These are phyloP conservation scores for Drosophila peninsularis DNA, from an alignment of 2,888 invertebrate genomes.

Conservation along the genomic window DNA sequence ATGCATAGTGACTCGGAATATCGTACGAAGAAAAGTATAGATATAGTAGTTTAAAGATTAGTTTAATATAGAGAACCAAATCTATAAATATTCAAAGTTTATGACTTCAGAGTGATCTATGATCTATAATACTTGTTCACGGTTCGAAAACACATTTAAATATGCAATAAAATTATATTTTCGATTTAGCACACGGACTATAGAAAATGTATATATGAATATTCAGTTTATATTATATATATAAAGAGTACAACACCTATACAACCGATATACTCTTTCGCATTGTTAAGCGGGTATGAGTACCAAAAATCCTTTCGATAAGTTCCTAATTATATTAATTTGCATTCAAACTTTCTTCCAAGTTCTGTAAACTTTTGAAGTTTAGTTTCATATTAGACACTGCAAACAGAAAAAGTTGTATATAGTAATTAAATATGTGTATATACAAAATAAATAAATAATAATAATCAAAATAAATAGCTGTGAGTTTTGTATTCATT, in stretches of 20 bases:
- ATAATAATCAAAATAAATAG: too few relatives aligned
- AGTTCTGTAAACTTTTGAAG: background rate
- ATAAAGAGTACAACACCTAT: too few relatives aligned
- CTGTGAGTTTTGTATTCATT: slow-evolving; percentile 50
- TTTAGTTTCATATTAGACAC: background rate
- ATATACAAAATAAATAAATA: too few relatives aligned
- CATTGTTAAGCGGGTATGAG: background rate
- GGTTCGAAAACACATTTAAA: background rate
- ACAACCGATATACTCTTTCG: too few relatives aligned
- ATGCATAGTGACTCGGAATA: background rate
- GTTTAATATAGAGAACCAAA: too few relatives aligned
- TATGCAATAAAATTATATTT: background rate
- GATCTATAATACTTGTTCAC: too few relatives aligned
- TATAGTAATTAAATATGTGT: too few relatives aligned
- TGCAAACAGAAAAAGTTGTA: too few relatives aligned
- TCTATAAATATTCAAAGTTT: too few relatives aligned
- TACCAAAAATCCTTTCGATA: background rate
- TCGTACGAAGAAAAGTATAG: background rate
- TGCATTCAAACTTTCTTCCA: background rate
- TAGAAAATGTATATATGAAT: background rate
- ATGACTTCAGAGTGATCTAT: too few relatives aligned
- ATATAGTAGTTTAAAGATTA: too few relatives aligned
- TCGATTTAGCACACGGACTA: background rate
- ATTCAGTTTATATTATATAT: too few relatives aligned
- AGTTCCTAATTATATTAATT: slow-evolving; percentile 2